Conservation (phyloP, 2,888 invertebrate species). For the Lepidocyrtoides sp. region DNA sequence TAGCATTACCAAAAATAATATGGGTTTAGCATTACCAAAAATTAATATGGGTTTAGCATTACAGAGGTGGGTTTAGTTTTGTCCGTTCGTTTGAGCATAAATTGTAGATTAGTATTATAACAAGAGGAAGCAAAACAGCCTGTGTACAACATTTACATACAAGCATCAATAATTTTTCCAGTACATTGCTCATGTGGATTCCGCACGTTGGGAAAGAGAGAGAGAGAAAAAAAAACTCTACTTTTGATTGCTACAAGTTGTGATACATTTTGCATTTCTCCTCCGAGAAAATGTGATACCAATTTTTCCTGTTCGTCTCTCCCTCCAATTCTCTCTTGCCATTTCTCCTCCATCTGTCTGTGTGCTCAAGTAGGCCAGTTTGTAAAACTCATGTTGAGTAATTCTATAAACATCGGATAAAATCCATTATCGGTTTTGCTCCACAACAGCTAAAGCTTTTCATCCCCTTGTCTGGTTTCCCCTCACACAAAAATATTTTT, state of each 20-base stretch:
- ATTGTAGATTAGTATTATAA: no score
- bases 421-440: slow-evolving; percentile 60
- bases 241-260: slow-evolving; percentile 39
- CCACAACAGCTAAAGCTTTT: neutral
- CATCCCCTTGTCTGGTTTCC: neutral
- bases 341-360: neutral
- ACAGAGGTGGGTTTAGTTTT: no score
- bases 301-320: neutral
- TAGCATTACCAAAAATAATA: no score
- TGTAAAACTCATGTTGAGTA: neutral
- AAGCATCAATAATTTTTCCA: slow-evolving; percentile 67
- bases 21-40: no score
- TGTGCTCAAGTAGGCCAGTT: neutral
- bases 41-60: no score
- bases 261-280: slow-evolving; percentile 17
- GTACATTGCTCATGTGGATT: slow-evolving; percentile 58
- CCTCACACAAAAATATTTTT: neutral
- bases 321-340: neutral
- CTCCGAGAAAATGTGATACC: slow-evolving; percentile 40
- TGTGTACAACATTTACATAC: slow-evolving; percentile 41
- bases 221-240: neutral
- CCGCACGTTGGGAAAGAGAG: neutral
- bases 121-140: neutral
- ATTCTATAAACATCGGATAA: slow-evolving; percentile 51
- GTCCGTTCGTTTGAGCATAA: no score